phyloP scores from a whole-genome alignment of 2,797 vertebrate species.

The Sorex maritimensis region DNA sequence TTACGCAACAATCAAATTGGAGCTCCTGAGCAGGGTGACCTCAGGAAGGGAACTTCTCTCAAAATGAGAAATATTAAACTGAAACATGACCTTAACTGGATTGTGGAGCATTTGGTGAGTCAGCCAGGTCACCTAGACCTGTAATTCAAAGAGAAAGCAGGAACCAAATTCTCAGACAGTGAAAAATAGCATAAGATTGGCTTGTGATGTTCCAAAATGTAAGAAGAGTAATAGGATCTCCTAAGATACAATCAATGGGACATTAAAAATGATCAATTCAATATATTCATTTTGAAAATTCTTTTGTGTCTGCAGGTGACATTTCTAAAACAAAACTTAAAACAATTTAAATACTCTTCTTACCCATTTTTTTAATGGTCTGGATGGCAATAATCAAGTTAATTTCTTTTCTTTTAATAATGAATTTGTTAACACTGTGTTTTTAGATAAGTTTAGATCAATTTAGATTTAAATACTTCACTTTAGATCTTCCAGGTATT shows the following conservation, averaged over 20 bases:
- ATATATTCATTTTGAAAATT: neutral
- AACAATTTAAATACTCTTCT: neutral
- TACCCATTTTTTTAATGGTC: neutral
- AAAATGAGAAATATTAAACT: conserved; percentile 31
- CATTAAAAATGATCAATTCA: neutral
- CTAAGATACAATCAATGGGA: neutral
- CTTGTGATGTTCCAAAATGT: neutral
- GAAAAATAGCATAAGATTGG: neutral
- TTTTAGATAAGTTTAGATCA: neutral
- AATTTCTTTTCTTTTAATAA: neutral
- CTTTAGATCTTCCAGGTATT: neutral
- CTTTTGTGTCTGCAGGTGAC: neutral
- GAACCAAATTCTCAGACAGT: neutral
- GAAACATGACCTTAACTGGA: conserved; percentile 5
- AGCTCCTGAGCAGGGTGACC: neutral
- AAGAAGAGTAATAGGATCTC: neutral
- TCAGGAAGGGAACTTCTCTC: neutral
- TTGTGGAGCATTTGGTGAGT: neutral
- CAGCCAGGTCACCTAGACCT: neutral
- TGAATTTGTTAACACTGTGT: neutral
- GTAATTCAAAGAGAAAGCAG: neutral
- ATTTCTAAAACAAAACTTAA: neutral
- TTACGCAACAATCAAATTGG: neutral
- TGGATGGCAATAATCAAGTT: neutral
- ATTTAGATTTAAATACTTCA: neutral